phyloP scores from a whole-genome alignment of 2,113 vertebrate species.

The Amphilophus citrinellus region DNA sequence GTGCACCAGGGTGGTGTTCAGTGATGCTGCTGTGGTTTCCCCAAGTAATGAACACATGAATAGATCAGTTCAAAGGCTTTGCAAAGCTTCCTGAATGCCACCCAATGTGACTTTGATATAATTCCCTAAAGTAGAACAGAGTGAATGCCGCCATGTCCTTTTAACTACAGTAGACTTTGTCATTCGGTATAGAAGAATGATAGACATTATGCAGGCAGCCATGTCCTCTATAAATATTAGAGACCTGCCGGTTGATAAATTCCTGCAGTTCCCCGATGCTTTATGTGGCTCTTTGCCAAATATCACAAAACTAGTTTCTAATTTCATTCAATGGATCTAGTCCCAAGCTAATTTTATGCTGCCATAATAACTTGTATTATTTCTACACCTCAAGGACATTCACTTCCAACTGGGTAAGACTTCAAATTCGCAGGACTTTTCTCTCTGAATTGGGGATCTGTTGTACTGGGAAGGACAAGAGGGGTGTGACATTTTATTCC shows the following conservation, averaged over 20 bases:
- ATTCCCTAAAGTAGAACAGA: slow-evolving; percentile 26
- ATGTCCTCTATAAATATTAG: slow-evolving; percentile 28
- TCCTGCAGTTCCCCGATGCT: slow-evolving; percentile 23
- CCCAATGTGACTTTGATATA: slow-evolving; percentile 43
- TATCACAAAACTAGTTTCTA: slow-evolving; percentile 18
- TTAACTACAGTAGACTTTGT: slow-evolving; percentile 11
- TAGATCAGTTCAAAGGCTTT: slow-evolving; percentile 20
- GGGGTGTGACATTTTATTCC: not conserved
- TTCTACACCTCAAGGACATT: slow-evolving; percentile 22
- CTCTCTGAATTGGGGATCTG: not conserved
- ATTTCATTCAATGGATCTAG: not conserved
- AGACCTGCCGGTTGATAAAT: slow-evolving; percentile 10
- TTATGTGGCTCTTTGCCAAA: slow-evolving; percentile 41
- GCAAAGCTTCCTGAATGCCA: slow-evolving; percentile 8
- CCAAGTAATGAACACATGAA: not conserved
- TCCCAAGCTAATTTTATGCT: slow-evolving; percentile 13
- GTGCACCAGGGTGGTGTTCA: slow-evolving; percentile 8
- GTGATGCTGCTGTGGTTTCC: slow-evolving; percentile 1
- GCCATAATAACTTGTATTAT: slow-evolving; percentile 11
- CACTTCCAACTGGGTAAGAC: not conserved
- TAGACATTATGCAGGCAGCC: not conserved
- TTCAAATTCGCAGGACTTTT: not conserved
- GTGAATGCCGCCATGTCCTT: slow-evolving; percentile 16
- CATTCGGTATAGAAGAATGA: slow-evolving; percentile 25
- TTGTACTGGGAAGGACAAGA: not conserved